Base-by-base conservation (phyloP, 2,888 invertebrate genomes). In the Heliconius aoede region DNA sequence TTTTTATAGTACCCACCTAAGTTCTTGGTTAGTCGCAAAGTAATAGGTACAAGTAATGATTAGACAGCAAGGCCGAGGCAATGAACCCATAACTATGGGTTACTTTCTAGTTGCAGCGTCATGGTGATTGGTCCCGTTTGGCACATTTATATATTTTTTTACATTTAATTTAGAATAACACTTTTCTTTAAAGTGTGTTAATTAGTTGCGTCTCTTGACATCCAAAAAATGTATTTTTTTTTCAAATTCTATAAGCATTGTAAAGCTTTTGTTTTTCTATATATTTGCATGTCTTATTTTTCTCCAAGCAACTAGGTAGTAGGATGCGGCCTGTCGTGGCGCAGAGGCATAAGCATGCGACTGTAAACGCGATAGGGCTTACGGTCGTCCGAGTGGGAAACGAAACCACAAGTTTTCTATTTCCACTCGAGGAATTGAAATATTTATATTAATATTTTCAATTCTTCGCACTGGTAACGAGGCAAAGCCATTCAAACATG, bases 61-160 rank as follows among this genome's bases (percentile, higher is more conserved):
- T 77, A 77, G 72, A 60, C 21, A 71, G 24, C 71, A 74, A 77
- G 77, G 77, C 74, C 74, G 71, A 32, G 61, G 15, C 73, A 73
- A 76, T 73, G 60, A 40, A 62, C 72, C 51, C 30, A 51, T 51
- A 15, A 73, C 69, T 69, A 69, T 13, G 28, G 46, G 21, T 55
- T 58, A 46, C 77, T 77, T 77, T 77, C 77, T 77, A 72, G 55
- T 77, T 65, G 58, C 62, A 62, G 32, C 71, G 40, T 61, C 32
- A 73, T 64, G 30, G 13, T 55, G 55, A 69, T 24, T 65, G 65
- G 13, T 65, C 15, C 36, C 15, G 55, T 21, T n/a, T 32, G 30
- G 13, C 69, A 7, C 8, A n/a, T 46, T 28, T 67, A 7, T 69
- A 30, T 32, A 32, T 28, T 1, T 40, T 69, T 7, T 46, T 46